Base-by-base conservation (phyloP, 2,888 invertebrate genomes). In the Melanotus villosus region DNA sequence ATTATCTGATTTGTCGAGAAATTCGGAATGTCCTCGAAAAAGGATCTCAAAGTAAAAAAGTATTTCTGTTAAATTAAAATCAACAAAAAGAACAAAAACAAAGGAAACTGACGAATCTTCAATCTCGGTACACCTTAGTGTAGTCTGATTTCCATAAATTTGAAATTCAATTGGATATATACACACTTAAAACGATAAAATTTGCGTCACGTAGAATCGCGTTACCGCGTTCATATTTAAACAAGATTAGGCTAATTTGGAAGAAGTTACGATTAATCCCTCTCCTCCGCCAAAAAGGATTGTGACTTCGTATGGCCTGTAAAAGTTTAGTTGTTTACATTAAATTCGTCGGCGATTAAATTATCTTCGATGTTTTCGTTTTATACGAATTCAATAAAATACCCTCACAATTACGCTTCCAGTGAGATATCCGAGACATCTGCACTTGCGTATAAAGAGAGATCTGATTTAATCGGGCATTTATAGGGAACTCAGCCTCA, bases 131-230 rank as follows among this genome's bases (percentile, higher is more conserved):
- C 70, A 70, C 72, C 74, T 73, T 71, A 73, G 71, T 72, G 68
- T 73, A 73, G 71, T 74, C 74, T 75, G 72, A 76, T 78, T 77
- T 73, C 74, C 75, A 77, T 78, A 75, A 77, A 78, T 77, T 75
- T 78, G 75, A 78, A 78, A 76, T 78, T 77, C 77, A 77, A 77
- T 76, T 76, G 73, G 70, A 74, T 76, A 77, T 73, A 76, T 76
- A 76, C 75, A 76, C 77, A 76, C 76, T 77, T 77, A 76, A 76
- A 77, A 76, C 75, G 76, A 77, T 77, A 77, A 76, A 77, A 77
- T 77, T 77, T 77, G 72, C 74, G 73, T 77, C 76, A 77, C 77
- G 76, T 77, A 77, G 76, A 75, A 71, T 74, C 74, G 73, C 71
- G 75, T 75, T 75, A 76, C 74, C 74, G 75, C 75, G 75, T 73